Percentiles rank a stretch among this genome's conserved stretches.
Evolutionary conservation across 2,113 vertebrate species (phyloP).

Genomic region (Nesoenas mayeri): DNA sequence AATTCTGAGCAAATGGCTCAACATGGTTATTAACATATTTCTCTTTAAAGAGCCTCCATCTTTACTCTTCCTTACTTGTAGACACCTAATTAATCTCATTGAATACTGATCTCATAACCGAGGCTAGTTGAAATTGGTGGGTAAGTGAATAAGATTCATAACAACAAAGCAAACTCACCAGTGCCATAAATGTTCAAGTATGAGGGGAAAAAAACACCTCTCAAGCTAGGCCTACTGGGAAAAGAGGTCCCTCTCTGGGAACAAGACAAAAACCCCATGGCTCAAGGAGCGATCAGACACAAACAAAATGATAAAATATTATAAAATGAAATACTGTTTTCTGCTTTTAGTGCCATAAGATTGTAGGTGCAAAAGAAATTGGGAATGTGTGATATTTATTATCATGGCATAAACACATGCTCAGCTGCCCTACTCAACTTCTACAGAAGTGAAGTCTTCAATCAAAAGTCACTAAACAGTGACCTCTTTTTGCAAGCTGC

Average conservation of each 20-base stretch:
- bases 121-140: not conserved
- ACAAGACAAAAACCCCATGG: not conserved
- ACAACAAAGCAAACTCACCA: not conserved
- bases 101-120: conserved; percentile 10
- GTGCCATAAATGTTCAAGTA: not conserved
- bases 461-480: not conserved
- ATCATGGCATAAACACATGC: not conserved
- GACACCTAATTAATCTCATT: conserved; percentile 4
- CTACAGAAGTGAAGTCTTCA: not conserved
- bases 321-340: not conserved
- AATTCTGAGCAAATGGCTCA: not conserved
- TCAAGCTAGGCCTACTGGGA: not conserved
- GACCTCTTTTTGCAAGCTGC: not conserved
- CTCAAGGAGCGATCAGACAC: not conserved
- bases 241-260: not conserved
- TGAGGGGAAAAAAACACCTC: not conserved
- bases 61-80: not conserved
- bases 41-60: not conserved
- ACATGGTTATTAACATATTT: not conserved
- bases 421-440: not conserved
- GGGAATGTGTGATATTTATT: not conserved
- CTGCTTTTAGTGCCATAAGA: not conserved
- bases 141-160: not conserved
- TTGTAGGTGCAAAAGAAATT: not conserved
- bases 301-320: not conserved